Percentiles rank a stretch among this genome's conserved stretches.
Conservation (phyloP, 2,888 invertebrate species). For the Dynastes grantii region DNA sequence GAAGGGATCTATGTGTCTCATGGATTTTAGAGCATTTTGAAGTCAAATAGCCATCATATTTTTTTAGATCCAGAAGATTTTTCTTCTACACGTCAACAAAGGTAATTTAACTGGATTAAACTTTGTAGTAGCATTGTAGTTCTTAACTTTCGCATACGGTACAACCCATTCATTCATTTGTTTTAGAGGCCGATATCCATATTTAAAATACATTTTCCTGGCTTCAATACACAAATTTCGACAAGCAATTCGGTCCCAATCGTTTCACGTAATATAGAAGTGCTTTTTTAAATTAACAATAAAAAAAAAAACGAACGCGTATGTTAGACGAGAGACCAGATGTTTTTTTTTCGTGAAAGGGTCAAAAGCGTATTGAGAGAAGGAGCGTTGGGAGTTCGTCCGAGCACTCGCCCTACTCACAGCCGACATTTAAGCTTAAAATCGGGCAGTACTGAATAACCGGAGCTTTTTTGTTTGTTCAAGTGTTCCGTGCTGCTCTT, state of each 20-base stretch:
- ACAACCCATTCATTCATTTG: constrained; percentile 27
- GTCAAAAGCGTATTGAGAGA: constrained; percentile 55
- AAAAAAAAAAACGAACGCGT: too few relatives aligned
- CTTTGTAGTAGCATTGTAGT: too few relatives aligned
- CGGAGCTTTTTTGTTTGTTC: constrained; percentile 55
- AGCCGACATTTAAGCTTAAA: constrained; percentile 22
- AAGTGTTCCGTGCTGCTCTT: constrained; percentile 53
- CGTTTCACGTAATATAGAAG: constrained; percentile 53
- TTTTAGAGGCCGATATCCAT: constrained; percentile 15
- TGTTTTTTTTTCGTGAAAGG: constrained; percentile 58
- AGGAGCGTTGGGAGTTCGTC: not conserved
- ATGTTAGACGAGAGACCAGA: constrained; percentile 55
- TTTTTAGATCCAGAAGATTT: too few relatives aligned
- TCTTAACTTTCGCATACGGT: too few relatives aligned
- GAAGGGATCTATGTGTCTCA: too few relatives aligned
- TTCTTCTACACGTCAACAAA: too few relatives aligned
- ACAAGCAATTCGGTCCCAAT: constrained; percentile 8
- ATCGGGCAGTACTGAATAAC: constrained; percentile 16
- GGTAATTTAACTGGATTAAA: too few relatives aligned
- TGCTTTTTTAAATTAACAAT: constrained; percentile 50
- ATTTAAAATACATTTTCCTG: not conserved
- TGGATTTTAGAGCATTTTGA: too few relatives aligned
- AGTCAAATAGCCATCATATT: too few relatives aligned
- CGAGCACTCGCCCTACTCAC: not conserved
- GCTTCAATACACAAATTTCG: not conserved